A percentile compares a stretch with the other conserved stretches of the same genome.
These are phyloP conservation scores for Antigone vipio DNA, from an alignment of 2,113 vertebrate genomes.

Conservation along the genomic window DNA sequence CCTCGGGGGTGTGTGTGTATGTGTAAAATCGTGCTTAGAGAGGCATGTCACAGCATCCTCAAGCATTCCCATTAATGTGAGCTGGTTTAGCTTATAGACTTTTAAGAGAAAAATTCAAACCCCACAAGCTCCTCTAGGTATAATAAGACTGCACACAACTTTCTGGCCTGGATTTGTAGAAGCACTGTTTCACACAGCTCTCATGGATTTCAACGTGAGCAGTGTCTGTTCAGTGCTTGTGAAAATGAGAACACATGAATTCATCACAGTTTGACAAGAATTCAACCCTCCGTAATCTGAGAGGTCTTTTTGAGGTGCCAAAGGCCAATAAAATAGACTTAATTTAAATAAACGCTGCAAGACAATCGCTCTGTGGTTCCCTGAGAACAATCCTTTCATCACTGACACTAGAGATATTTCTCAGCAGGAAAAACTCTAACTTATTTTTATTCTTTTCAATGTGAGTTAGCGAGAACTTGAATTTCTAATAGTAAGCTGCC, in stretches of 20 bases:
- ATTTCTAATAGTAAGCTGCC: neutral
- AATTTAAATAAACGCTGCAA: conserved; percentile 15
- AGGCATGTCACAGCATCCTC: neutral
- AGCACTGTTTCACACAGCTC: neutral
- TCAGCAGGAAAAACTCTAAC: neutral
- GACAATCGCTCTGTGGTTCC: neutral
- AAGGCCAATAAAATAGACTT: neutral
- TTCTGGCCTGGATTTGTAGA: neutral
- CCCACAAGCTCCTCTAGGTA: neutral
- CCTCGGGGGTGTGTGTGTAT: accelerated
- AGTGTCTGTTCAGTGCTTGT: neutral
- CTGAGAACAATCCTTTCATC: neutral
- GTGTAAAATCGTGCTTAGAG: neutral
- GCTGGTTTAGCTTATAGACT: neutral
- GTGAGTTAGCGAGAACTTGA: neutral
- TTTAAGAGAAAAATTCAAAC: neutral
- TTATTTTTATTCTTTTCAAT: conserved; percentile 17
- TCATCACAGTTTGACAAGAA: neutral
- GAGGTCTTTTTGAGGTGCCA: neutral
- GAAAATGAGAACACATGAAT: neutral
- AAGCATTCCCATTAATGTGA: neutral
- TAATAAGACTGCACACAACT: neutral
- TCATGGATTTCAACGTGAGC: neutral
- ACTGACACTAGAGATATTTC: neutral
- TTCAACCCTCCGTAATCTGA: neutral